Conservation (phyloP, 2,888 invertebrate species). For the Drosophila meridiana region DNA sequence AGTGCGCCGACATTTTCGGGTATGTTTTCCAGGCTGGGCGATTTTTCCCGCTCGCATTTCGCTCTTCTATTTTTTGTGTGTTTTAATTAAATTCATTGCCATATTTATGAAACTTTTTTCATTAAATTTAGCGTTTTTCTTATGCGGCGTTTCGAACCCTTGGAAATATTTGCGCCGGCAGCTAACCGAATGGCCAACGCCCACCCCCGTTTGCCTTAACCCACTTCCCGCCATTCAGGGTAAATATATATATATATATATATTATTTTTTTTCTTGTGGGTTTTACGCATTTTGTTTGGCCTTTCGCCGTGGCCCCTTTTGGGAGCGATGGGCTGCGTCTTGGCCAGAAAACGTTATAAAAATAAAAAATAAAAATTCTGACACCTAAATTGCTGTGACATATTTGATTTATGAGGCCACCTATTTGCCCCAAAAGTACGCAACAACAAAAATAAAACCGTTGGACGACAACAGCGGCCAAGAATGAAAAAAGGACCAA, state of each 20-base stretch:
- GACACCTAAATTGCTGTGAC: conserved; percentile 82
- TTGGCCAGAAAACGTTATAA: conserved; percentile 74
- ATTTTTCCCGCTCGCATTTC: conserved; percentile 43
- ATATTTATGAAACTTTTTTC: conserved; percentile 81
- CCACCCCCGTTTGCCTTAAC: conserved; percentile 42
- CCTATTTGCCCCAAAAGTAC: conserved; percentile 79
- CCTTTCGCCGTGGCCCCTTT: conserved; percentile 45
- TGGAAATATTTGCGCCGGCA: conserved; percentile 56
- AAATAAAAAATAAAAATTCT: conserved; percentile 80
- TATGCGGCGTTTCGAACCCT: conserved; percentile 56
- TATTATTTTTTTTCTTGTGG: conserved; percentile 51
- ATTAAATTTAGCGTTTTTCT: conserved; percentile 74
- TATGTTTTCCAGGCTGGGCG: conserved; percentile 46
- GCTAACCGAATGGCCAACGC: conserved; percentile 10
- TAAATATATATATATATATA: conserved; percentile 1
- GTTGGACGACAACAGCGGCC: conserved; percentile 35
- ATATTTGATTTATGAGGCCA: conserved; percentile 82
- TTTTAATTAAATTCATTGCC: conserved; percentile 81
- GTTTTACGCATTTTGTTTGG: conserved; percentile 71
- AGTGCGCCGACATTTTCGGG: conserved; percentile 77
- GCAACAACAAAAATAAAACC: conserved; percentile 56
- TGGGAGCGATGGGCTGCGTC: conserved; percentile 29
- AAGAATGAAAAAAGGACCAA: conserved; percentile 50
- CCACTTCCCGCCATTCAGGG: conserved; percentile 40
- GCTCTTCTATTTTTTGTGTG: conserved; percentile 33